These are phyloP conservation scores for Parnassius orleans DNA, from an alignment of 2,888 invertebrate genomes.

Conservation along the genomic window DNA sequence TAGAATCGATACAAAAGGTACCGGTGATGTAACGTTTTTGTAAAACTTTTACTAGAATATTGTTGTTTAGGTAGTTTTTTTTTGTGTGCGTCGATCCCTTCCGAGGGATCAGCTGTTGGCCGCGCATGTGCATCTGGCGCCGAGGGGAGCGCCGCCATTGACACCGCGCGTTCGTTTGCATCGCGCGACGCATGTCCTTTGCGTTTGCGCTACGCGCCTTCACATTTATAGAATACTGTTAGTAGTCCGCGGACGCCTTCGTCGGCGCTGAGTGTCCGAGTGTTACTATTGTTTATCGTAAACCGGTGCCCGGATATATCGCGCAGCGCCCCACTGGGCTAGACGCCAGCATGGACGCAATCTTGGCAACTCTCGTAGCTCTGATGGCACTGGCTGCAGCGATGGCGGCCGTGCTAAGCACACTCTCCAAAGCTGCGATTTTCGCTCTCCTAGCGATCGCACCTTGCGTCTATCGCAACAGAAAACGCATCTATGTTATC, in stretches of 20 bases:
- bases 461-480: slow-evolving; percentile 78
- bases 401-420: slow-evolving; percentile 81
- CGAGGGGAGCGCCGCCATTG: slow-evolving; percentile 56
- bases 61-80: slow-evolving; percentile 44
- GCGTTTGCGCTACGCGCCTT: slow-evolving; percentile 26
- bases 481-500: slow-evolving; percentile 82
- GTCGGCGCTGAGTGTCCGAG: slow-evolving; percentile 43
- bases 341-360: slow-evolving; percentile 76
- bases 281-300: slow-evolving; percentile 44
- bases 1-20: slow-evolving; percentile 8
- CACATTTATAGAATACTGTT: slow-evolving; percentile 46
- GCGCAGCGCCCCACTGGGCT: slow-evolving; percentile 65
- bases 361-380: slow-evolving; percentile 75
- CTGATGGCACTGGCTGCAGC: slow-evolving; percentile 77
- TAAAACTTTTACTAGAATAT: slow-evolving; percentile 38
- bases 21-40: slow-evolving; percentile 30
- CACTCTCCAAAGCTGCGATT: slow-evolving; percentile 86
- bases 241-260: slow-evolving; percentile 48
- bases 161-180: slow-evolving; percentile 33
- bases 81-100: slow-evolving; percentile 43
- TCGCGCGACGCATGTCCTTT: slow-evolving; percentile 39
- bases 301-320: slow-evolving; percentile 42
- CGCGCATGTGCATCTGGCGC: slow-evolving; percentile 72
- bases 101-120: slow-evolving; percentile 67
- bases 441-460: slow-evolving; percentile 82